Percentiles rank a stretch among this genome's conserved stretches.
phyloP scores from a whole-genome alignment of 2,113 vertebrate genomes.

The Cheilinus undulatus region DNA sequence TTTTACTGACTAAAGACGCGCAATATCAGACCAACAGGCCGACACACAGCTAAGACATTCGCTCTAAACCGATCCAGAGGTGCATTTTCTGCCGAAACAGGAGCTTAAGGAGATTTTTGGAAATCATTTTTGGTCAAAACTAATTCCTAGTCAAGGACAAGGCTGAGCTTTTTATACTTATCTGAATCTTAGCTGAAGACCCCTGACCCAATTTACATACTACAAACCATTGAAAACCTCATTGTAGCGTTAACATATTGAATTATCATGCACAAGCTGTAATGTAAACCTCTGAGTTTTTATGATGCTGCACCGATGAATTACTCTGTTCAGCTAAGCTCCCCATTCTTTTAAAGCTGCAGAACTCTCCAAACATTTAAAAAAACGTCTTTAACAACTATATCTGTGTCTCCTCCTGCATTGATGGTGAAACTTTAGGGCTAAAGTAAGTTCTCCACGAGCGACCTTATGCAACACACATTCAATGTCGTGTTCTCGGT shows the following conservation, averaged over 20 bases:
- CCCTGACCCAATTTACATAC: neutral
- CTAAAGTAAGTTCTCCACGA: slow-evolving; percentile 1
- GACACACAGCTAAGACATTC: too few species aligned
- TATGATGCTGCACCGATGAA: neutral
- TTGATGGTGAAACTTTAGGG: slow-evolving; percentile 5
- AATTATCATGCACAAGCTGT: neutral
- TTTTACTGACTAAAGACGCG: too few species aligned
- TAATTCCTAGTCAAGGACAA: too few species aligned
- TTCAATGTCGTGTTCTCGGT: slow-evolving; percentile 16
- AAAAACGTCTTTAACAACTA: neutral
- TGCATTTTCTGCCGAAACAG: too few species aligned
- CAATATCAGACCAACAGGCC: too few species aligned
- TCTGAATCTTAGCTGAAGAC: neutral
- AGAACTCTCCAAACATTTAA: slow-evolving; percentile 1
- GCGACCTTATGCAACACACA: slow-evolving; percentile 42
- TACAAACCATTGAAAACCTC: neutral
- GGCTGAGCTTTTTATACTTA: too few species aligned
- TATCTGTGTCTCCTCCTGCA: neutral
- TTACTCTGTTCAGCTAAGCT: neutral
- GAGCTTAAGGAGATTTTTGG: too few species aligned
- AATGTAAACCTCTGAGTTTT: neutral
- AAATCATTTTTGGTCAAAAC: too few species aligned
- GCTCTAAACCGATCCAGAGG: too few species aligned
- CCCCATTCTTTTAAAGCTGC: neutral
- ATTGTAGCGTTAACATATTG: slow-evolving; percentile 13